Percentiles rank a stretch among this genome's conserved stretches.
Conservation (phyloP, 2,888 invertebrate genomes). For the Acholoe squamosa region DNA sequence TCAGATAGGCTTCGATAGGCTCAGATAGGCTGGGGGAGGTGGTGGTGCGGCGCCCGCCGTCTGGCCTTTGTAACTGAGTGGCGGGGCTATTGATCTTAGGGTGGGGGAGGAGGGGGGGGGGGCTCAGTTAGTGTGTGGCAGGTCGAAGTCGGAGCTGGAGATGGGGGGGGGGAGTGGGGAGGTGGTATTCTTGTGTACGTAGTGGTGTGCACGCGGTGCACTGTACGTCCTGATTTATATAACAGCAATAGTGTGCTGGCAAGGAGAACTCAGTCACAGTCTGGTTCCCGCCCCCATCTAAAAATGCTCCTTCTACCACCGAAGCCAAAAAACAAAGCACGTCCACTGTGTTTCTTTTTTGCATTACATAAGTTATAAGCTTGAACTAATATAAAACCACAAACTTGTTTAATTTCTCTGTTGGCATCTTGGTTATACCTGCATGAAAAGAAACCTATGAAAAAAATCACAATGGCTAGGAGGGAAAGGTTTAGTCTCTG, state of each 20-base stretch:
- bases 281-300: too few relatives aligned
- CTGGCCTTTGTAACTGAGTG: conserved; percentile 34
- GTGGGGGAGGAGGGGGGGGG: not conserved
- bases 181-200: not conserved
- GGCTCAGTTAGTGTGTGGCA: not conserved
- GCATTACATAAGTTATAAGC: too few relatives aligned
- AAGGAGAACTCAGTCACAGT: too few relatives aligned
- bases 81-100: conserved; percentile 6
- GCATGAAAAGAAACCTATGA: too few relatives aligned
- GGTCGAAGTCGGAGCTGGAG: too few relatives aligned
- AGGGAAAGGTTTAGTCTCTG: not conserved
- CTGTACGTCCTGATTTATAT: not conserved
- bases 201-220: not conserved
- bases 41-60: not conserved
- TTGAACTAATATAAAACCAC: too few relatives aligned
- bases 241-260: not conserved
- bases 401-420: too few relatives aligned
- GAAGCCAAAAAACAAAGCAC: too few relatives aligned
- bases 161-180: not conserved
- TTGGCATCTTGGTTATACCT: too few relatives aligned
- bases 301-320: too few relatives aligned
- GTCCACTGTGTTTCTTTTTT: too few relatives aligned
- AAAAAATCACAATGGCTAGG: too few relatives aligned
- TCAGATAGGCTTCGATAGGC: not conserved
- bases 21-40: not conserved